Evolutionary conservation across 2,797 vertebrate species (phyloP).

Genomic region (Aplochiton taeniatus): DNA sequence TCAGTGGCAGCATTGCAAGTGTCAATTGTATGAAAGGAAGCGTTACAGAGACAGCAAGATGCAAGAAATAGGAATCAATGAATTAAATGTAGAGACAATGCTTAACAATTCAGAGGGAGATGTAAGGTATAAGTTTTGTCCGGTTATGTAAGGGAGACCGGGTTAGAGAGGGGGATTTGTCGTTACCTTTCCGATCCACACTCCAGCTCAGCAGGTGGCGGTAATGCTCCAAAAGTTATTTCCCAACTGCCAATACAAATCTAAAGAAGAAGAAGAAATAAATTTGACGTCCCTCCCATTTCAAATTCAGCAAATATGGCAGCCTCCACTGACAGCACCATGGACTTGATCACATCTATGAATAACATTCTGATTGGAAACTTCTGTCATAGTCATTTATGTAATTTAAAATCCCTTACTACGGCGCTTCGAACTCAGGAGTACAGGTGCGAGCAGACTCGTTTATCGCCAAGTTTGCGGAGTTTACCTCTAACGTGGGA

Average conservation of each 20-base stretch:
- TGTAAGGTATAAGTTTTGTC: too few relatives aligned
- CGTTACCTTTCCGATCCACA: too few relatives aligned
- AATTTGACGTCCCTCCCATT: constrained; percentile 40
- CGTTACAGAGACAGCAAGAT: too few relatives aligned
- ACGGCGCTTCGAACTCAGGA: constrained; percentile 63
- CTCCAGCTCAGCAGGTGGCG: too few relatives aligned
- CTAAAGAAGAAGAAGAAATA: background rate
- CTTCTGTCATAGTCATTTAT: constrained; percentile 52
- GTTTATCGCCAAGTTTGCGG: background rate
- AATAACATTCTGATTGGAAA: constrained; percentile 55
- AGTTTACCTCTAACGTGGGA: background rate
- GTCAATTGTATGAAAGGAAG: too few relatives aligned
- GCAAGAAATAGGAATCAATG: too few relatives aligned
- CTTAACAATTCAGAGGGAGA: too few relatives aligned
- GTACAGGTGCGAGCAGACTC: constrained; percentile 56
- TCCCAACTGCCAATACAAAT: constrained; percentile 25
- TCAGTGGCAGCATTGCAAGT: too few relatives aligned
- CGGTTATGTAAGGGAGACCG: too few relatives aligned
- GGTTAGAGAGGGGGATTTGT: too few relatives aligned
- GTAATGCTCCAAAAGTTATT: background rate
- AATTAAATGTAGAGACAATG: too few relatives aligned
- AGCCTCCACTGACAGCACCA: constrained; percentile 28
- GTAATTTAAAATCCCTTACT: constrained; percentile 63
- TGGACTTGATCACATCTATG: constrained; percentile 48
- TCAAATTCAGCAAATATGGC: constrained; percentile 62